Conservation (phyloP, 2,113 vertebrate species). For the Sapajus apella region DNA sequence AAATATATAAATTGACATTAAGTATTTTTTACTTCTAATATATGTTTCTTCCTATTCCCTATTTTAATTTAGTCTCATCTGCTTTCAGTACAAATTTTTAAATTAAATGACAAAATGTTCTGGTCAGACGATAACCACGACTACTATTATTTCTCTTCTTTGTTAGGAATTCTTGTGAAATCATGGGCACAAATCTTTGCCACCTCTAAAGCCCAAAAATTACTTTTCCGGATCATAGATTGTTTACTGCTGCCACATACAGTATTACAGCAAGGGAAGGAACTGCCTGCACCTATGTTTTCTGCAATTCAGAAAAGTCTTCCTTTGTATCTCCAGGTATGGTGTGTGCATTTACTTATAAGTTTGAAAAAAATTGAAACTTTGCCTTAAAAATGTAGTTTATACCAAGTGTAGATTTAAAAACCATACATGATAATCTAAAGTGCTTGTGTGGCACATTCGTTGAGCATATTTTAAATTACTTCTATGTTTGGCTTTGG, state of each 20-base stretch:
- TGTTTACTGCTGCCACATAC: constrained; percentile 92
- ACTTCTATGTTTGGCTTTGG: constrained; percentile 25
- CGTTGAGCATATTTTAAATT: not conserved
- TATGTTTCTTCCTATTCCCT: not conserved
- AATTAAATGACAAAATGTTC: constrained; percentile 25
- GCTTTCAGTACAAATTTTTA: constrained; percentile 16
- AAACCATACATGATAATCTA: not conserved
- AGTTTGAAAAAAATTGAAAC: not conserved
- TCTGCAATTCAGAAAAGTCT: constrained; percentile 92
- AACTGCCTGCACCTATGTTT: constrained; percentile 85
- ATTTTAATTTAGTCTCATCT: not conserved
- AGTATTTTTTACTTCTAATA: constrained; percentile 22
- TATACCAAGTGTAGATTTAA: not conserved
- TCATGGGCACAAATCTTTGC: constrained; percentile 95
- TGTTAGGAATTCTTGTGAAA: constrained; percentile 93
- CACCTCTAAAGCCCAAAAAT: constrained; percentile 94
- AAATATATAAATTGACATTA: not conserved
- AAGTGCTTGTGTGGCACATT: not conserved
- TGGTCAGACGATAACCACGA: constrained; percentile 10
- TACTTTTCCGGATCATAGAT: constrained; percentile 95
- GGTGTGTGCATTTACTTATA: not conserved
- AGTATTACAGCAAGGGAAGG: constrained; percentile 94
- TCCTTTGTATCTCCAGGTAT: constrained; percentile 95
- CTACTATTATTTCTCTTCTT: constrained; percentile 38
- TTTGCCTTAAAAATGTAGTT: not conserved